Conservation (phyloP, 2,888 invertebrate species). For the Dynastes hyllus region DNA sequence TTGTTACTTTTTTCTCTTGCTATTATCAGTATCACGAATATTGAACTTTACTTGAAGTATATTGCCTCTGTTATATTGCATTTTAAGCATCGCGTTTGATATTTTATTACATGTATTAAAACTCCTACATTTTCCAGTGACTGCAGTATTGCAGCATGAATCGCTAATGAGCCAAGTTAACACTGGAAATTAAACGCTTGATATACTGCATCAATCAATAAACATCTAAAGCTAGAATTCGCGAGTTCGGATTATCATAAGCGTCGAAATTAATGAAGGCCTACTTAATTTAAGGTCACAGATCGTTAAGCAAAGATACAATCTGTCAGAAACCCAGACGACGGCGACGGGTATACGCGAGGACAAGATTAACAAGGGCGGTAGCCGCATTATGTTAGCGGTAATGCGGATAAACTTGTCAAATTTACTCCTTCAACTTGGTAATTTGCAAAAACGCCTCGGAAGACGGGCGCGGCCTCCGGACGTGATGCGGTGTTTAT, state of each 20-base stretch:
- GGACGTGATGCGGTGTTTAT: conserved; percentile 28
- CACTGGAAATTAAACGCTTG: conserved; percentile 8
- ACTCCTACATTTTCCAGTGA: no score
- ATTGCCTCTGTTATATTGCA: no score
- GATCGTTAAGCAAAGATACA: conserved; percentile 52
- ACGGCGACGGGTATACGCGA: conserved; percentile 5
- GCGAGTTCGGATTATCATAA: conserved; percentile 34
- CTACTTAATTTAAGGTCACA: conserved; percentile 51
- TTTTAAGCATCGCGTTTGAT: no score
- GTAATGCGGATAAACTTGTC: conserved; percentile 41
- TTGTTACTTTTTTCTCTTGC: no score
- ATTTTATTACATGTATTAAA: no score
- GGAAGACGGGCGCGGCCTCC: neutral
- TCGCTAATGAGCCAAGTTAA: neutral
- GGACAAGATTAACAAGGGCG: conserved; percentile 42
- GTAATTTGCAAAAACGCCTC: conserved; percentile 40
- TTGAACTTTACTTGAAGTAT: no score
- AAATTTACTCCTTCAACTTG: conserved; percentile 44
- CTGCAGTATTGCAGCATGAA: neutral
- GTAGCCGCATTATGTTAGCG: conserved; percentile 31
- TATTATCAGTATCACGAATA: no score
- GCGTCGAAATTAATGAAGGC: conserved; percentile 47
- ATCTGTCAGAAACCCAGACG: conserved; percentile 46
- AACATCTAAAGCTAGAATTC: conserved; percentile 16
- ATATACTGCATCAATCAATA: conserved; percentile 37